phyloP scores from a whole-genome alignment of 2,113 vertebrate genomes.

The Centropus bengalensis region DNA sequence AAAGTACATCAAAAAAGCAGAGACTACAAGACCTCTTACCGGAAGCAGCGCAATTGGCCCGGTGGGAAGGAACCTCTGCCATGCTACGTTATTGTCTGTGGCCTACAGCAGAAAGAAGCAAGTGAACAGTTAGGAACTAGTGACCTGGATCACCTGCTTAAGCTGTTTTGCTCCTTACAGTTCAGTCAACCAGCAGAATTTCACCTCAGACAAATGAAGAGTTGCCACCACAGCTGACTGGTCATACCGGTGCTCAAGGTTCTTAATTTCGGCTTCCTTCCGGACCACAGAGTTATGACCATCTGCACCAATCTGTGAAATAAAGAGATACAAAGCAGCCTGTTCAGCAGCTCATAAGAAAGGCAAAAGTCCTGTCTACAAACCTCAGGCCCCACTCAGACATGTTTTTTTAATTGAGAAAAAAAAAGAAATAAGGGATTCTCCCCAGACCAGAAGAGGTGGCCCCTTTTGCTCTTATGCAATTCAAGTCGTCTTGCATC shows the following conservation, averaged over 20 bases:
- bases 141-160: neutral
- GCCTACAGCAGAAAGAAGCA: slow-evolving; percentile 72
- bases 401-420: neutral
- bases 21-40: slow-evolving; percentile 73
- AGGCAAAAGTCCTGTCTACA: neutral
- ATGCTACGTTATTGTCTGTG: slow-evolving; percentile 96
- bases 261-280: slow-evolving; percentile 84
- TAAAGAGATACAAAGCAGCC: neutral
- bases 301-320: slow-evolving; percentile 90
- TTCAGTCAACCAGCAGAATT: neutral
- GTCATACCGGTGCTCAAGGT: slow-evolving; percentile 90
- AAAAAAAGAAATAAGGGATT: neutral
- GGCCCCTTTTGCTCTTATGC: neutral
- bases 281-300: slow-evolving; percentile 92
- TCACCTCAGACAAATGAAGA: slow-evolving; percentile 91
- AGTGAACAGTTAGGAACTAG: neutral
- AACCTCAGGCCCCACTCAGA: neutral
- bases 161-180: neutral
- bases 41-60: slow-evolving; percentile 95
- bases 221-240: slow-evolving; percentile 96
- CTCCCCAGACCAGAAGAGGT: neutral
- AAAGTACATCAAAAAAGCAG: neutral
- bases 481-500: neutral
- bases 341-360: neutral
- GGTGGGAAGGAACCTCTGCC: slow-evolving; percentile 96